Evolutionary conservation across 2,113 vertebrate genomes (phyloP).

Genomic region (Hippocampus abdominalis): DNA sequence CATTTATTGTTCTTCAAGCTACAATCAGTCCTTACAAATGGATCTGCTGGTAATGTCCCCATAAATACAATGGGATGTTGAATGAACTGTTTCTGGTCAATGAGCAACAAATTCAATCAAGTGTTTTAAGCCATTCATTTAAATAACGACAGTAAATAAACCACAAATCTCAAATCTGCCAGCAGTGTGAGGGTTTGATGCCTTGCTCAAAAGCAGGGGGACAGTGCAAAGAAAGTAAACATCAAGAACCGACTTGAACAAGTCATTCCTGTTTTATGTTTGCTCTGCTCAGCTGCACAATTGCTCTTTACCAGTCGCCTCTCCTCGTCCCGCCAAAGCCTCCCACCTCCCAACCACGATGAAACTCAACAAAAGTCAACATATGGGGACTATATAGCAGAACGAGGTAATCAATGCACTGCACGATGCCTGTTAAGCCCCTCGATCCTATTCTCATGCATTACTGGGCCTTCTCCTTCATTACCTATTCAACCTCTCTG

Average conservation of each 20-base stretch:
- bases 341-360: not conserved
- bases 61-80: constrained; percentile 5
- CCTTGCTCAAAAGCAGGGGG: not conserved
- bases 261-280: not conserved
- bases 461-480: constrained; percentile 58
- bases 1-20: not conserved
- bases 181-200: not conserved
- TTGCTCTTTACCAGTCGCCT: constrained; percentile 4
- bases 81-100: constrained; percentile 12
- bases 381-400: constrained; percentile 56
- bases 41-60: not conserved
- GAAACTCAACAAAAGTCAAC: constrained; percentile 15
- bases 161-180: not conserved
- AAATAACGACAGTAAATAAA: constrained; percentile 11
- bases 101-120: not conserved
- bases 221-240: not conserved
- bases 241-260: not conserved
- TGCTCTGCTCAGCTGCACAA: not conserved
- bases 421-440: constrained; percentile 62
- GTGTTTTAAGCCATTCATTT: constrained; percentile 11
- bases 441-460: constrained; percentile 64
- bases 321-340: not conserved
- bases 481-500: constrained; percentile 62
- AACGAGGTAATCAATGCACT: constrained; percentile 65
- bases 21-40: constrained; percentile 5